A percentile compares a stretch with the other conserved stretches of the same genome.
Evolutionary conservation across 2,113 vertebrate species (phyloP).

Genomic region (Butorides virescens): DNA sequence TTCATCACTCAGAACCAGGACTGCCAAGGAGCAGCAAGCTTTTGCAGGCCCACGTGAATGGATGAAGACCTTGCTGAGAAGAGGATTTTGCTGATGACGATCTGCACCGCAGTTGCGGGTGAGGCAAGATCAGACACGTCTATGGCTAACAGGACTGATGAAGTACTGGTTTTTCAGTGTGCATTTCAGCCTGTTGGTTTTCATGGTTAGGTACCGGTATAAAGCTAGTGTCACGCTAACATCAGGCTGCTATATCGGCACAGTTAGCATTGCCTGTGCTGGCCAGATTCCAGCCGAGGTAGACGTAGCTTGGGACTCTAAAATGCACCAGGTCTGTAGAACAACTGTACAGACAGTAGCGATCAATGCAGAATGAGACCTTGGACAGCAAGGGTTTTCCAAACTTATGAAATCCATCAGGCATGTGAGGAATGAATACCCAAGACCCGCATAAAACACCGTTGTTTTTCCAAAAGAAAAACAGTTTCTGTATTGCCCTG

Average conservation of each 20-base stretch:
- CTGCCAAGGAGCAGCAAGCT: background rate
- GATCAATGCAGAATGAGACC: rapidly evolving
- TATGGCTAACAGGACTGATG: background rate
- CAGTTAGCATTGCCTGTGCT: rapidly evolving
- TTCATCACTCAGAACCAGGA: background rate
- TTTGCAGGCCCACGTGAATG: rapidly evolving
- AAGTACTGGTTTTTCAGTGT: background rate
- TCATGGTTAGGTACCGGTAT: background rate
- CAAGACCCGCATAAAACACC: background rate
- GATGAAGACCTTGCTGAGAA: background rate
- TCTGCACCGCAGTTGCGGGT: rapidly evolving
- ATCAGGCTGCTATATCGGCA: no score
- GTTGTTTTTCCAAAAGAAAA: background rate
- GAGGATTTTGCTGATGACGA: background rate
- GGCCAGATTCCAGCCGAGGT: background rate
- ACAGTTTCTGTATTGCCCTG: background rate
- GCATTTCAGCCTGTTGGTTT: background rate
- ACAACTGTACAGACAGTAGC: no score
- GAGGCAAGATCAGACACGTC: background rate
- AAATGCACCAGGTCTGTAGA: background rate
- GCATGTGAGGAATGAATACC: background rate
- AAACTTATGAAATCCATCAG: background rate
- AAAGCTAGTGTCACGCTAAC: no score
- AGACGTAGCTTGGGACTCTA: rapidly evolving
- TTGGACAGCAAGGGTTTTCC: background rate